A percentile compares a stretch with the other conserved stretches of the same genome.
Conservation (phyloP, 2,113 vertebrate species). For the Chaetorhynchus papuensis region DNA sequence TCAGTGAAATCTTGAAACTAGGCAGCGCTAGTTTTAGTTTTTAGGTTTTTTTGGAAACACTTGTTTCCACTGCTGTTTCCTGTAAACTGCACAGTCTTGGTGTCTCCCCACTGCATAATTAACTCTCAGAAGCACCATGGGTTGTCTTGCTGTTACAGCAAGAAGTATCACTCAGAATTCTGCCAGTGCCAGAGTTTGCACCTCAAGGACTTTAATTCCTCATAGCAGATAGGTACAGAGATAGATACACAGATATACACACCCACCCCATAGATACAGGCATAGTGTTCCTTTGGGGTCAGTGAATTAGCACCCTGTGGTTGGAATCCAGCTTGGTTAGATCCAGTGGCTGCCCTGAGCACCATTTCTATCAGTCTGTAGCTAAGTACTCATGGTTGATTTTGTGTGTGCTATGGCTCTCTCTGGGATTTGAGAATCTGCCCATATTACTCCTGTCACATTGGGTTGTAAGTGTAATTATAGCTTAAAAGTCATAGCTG, state of each 20-base stretch:
- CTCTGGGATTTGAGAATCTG: neutral
- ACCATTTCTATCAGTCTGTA: neutral
- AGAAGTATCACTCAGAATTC: neutral
- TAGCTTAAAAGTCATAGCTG: neutral
- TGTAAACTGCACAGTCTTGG: accelerated
- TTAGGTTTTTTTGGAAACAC: accelerated
- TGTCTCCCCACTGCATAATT: accelerated
- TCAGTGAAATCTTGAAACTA: neutral
- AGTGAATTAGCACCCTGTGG: neutral
- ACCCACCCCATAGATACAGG: accelerated
- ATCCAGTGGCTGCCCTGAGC: neutral
- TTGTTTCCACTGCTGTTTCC: accelerated
- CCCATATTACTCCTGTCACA: neutral
- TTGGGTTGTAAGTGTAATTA: neutral
- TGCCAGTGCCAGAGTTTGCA: neutral
- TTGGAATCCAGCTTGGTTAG: neutral
- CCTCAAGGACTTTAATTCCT: neutral
- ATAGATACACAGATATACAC: accelerated
- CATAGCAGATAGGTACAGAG: neutral
- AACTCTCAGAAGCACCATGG: accelerated
- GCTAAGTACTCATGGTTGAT: neutral
- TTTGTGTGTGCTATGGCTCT: neutral
- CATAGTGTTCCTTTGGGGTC: neutral
- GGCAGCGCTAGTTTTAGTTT: neutral
- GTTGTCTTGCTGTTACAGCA: neutral